phyloP scores from a whole-genome alignment of 1,140 invertebrate species.

The Pemphigus obesinymphae region DNA sequence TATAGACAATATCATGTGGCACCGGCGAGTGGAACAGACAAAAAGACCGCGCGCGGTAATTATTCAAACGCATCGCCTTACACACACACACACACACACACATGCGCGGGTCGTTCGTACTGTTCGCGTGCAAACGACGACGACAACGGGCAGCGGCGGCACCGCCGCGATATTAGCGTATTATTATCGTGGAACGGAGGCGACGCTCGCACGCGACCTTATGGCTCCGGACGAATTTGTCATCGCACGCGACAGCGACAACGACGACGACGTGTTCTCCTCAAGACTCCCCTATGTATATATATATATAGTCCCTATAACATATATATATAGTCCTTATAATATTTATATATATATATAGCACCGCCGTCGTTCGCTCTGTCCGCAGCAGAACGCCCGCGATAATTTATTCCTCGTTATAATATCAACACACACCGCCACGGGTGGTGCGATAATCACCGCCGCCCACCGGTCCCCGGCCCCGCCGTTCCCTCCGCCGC shows the following conservation, averaged over 20 bases:
- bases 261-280: background rate
- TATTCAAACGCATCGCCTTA: conserved; percentile 28
- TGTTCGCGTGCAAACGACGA: background rate
- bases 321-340: too few species aligned
- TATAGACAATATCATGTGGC: too few species aligned
- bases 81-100: background rate
- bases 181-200: background rate
- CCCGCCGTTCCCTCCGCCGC: background rate
- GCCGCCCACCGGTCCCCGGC: background rate
- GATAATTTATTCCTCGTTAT: conserved; percentile 28
- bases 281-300: too few species aligned
- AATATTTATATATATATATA: too few species aligned
- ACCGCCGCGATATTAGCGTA: background rate
- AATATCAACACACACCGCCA: background rate
- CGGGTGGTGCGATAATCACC: too few species aligned
- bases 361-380: background rate
- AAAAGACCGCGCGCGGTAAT: conserved; percentile 17
- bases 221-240: background rate
- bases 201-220: background rate
- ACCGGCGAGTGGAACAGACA: background rate
- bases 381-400: background rate
- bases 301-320: too few species aligned
- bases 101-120: background rate
- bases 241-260: background rate
- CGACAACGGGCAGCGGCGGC: background rate